Conservation (phyloP, 2,888 invertebrate species). For the Mamestra brassicae region DNA sequence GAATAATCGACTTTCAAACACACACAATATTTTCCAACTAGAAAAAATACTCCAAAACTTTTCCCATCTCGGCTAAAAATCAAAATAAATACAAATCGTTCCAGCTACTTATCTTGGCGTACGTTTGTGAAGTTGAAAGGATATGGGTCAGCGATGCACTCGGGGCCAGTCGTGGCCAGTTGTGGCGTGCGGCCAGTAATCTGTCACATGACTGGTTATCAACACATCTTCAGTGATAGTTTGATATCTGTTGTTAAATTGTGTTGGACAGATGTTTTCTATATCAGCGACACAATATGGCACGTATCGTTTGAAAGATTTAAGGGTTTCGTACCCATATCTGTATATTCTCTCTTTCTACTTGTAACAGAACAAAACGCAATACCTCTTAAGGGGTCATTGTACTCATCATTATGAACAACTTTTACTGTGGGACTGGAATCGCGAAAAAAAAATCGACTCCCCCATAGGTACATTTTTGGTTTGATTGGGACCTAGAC, state of each 20-base stretch:
- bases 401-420: too few relatives aligned
- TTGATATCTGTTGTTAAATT: background rate
- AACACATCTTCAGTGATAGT: constrained; percentile 12
- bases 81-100: constrained; percentile 53
- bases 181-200: constrained; percentile 24
- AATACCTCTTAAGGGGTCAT: too few relatives aligned
- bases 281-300: too few relatives aligned
- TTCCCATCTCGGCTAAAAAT: constrained; percentile 30
- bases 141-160: constrained; percentile 35
- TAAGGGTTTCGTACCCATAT: too few relatives aligned
- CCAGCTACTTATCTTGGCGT: constrained; percentile 18
- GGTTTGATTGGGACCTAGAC: too few relatives aligned
- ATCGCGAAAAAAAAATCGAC: too few relatives aligned
- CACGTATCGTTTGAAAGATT: too few relatives aligned
- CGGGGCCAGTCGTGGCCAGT: background rate
- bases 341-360: too few relatives aligned
- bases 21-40: background rate
- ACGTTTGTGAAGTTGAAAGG: constrained; percentile 18
- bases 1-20: constrained; percentile 13
- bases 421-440: too few relatives aligned
- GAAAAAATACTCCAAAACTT: constrained; percentile 25
- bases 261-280: background rate
- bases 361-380: too few relatives aligned
- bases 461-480: too few relatives aligned
- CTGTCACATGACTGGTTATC: constrained; percentile 31